Conservation (phyloP, 1,140 invertebrate species). For the Caligus rogercresseyi region DNA sequence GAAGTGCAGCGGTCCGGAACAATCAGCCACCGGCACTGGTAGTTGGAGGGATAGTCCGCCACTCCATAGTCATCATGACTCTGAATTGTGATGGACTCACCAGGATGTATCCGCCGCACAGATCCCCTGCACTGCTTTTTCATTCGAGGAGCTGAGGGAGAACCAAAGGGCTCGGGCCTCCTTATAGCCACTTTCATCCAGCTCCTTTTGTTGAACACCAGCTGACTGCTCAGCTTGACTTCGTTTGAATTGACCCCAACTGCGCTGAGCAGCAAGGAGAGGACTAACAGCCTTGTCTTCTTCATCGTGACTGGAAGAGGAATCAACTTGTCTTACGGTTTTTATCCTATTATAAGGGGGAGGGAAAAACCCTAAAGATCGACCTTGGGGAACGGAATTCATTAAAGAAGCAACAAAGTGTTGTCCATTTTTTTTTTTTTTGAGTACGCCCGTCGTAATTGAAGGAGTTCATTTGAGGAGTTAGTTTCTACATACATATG, state of each 20-base stretch:
- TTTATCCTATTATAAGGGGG: background rate
- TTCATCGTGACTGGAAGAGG: background rate
- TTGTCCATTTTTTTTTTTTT: background rate
- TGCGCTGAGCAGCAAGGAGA: background rate
- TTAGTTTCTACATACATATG: too few species aligned
- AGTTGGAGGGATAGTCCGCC: slow-evolving; percentile 2
- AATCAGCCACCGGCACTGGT: slow-evolving; percentile 1
- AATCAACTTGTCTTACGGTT: background rate
- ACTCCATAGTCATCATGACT: slow-evolving; percentile 1
- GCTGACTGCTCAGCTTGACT: background rate
- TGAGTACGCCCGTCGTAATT: background rate
- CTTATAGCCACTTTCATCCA: background rate
- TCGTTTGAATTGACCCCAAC: background rate
- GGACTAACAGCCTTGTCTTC: background rate
- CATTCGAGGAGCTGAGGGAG: background rate
- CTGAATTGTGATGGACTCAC: background rate
- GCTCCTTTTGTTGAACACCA: background rate
- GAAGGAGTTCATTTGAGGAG: background rate
- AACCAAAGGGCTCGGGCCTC: background rate
- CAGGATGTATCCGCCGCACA: background rate
- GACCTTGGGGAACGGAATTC: background rate
- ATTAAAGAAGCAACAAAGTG: background rate
- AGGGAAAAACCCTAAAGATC: background rate
- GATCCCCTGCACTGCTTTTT: slow-evolving; percentile 4
- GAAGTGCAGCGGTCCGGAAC: background rate